Evolutionary conservation across 2,113 vertebrate species (phyloP), one percentile per base, ranked within the genome.

Genomic region (Trogon surrucura): DNA sequence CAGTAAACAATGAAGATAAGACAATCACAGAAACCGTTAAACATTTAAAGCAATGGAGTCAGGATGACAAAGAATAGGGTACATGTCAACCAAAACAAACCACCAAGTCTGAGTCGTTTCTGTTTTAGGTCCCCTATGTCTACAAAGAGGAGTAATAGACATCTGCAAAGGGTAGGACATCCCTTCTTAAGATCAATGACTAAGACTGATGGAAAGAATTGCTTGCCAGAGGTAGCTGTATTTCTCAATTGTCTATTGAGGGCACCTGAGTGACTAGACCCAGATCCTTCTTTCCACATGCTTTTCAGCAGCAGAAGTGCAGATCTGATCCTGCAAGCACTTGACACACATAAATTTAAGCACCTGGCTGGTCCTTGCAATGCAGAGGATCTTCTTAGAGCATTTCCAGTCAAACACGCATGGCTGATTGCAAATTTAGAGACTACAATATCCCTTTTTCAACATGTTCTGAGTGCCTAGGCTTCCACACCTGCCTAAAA

Each of bases 1-100:
- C n/a, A 13, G 71, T 88, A 90, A 93, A 61, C 17, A 91, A 51
- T 85, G 92, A 94, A 78, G 60, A 45, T 50, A 95, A 65, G 50
- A 74, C 20, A 53, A 15, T 78, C 51, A 62, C 60, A 74, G 80
- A 60, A 93, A 93, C 11, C 45, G 61, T 44, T 87, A 67, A 92
- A 48, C 51, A 36, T 56, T 73, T 79, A 86, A 93, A 88, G 5
- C 73, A 80, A 29, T 15, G 25, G 64, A 80, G 30, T 34, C 45
- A 60, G 85, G 91, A 96, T 36, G 38, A 65, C 26, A 72, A 95
- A 95, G 11, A 5, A 16, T 13, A 72, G n/a, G 21, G 61, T 54
- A 48, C 26, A 27, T 22, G 54, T 66, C 41, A 74, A 70, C 12
- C 18, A 74, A 89, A 95, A 80, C 44, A 78, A 89, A 4, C 11